A percentile compares a stretch with the other conserved stretches of the same genome.
These are phyloP conservation scores for Lycaena phlaeas DNA, from an alignment of 2,888 invertebrate genomes.

Conservation along the genomic window DNA sequence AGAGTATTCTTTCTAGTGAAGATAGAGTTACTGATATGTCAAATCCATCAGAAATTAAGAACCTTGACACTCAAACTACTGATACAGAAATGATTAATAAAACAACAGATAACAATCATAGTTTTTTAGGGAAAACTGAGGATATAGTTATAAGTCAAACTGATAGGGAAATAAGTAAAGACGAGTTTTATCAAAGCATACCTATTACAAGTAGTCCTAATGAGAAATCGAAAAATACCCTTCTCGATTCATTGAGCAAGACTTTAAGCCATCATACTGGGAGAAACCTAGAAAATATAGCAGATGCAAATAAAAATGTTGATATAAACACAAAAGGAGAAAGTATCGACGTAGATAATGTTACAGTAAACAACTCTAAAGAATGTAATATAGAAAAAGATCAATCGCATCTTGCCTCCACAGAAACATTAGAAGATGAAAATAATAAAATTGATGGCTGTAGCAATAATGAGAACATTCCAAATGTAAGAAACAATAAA, in stretches of 20 bases:
- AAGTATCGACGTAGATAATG: too few relatives aligned
- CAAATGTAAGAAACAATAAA: too few relatives aligned
- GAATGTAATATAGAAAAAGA: too few relatives aligned
- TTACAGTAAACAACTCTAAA: too few relatives aligned
- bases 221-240: too few relatives aligned
- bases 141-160: background rate
- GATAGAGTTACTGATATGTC: background rate
- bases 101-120: background rate
- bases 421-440: background rate
- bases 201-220: conserved; percentile 1
- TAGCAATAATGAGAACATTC: background rate
- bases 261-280: too few relatives aligned
- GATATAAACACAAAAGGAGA: too few relatives aligned
- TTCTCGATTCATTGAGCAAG: too few relatives aligned
- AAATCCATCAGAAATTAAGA: background rate
- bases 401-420: too few relatives aligned
- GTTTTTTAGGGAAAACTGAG: background rate
- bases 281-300: too few relatives aligned
- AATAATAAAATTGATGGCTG: background rate
- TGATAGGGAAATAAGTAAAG: background rate
- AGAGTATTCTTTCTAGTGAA: background rate
- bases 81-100: background rate
- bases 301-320: too few relatives aligned
- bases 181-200: background rate
- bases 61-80: background rate